These are phyloP conservation scores for Chrysolina americana DNA, from an alignment of 2,888 invertebrate genomes.

Conservation along the genomic window DNA sequence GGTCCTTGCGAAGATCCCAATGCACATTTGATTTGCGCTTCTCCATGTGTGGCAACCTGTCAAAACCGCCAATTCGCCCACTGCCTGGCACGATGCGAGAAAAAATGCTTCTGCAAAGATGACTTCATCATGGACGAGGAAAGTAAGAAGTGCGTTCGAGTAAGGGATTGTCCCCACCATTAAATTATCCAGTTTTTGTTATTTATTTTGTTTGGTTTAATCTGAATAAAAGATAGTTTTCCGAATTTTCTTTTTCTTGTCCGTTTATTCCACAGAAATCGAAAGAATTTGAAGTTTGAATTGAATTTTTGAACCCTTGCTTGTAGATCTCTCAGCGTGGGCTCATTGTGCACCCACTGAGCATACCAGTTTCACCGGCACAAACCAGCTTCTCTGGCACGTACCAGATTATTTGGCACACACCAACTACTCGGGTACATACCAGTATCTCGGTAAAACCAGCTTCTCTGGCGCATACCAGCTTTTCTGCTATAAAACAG, in stretches of 20 bases:
- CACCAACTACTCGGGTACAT: no score
- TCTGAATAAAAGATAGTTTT: background rate
- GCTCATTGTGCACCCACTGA: no score
- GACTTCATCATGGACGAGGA: constrained; percentile 30
- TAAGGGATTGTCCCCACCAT: constrained; percentile 27
- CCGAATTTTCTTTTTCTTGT: background rate
- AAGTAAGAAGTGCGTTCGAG: constrained; percentile 24
- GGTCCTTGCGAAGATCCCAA: constrained; percentile 34
- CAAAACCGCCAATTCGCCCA: constrained; percentile 36
- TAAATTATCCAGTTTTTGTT: background rate
- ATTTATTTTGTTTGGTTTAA: constrained; percentile 1
- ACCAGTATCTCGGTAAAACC: no score
- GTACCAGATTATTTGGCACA: no score
- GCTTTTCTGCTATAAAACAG: no score
- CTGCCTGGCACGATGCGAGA: constrained; percentile 27
- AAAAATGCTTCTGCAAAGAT: constrained; percentile 37
- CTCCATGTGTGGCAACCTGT: constrained; percentile 37
- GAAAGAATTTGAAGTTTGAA: no score
- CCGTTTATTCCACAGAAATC: background rate
- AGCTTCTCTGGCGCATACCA: no score
- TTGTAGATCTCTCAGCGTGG: no score
- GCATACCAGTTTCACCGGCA: no score
- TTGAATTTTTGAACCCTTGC: no score
- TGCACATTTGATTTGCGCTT: constrained; percentile 30
- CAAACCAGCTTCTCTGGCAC: no score